Conservation (phyloP, 2,888 invertebrate species). For the Leucophenga maculata region DNA sequence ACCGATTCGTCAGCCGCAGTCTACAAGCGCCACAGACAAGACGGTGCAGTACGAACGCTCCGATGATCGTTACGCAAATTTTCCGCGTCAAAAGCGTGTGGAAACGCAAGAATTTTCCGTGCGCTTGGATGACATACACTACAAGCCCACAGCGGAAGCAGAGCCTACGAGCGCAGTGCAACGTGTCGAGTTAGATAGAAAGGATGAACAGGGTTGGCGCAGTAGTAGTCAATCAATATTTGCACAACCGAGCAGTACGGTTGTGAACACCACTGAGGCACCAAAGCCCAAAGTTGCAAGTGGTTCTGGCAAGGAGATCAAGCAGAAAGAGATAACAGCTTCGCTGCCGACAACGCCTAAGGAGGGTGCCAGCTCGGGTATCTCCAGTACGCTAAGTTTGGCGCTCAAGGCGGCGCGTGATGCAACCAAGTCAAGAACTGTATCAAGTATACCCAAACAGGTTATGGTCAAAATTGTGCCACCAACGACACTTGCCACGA, state of each 20-base stretch:
- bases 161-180: constrained; percentile 48
- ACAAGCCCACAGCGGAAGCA: constrained; percentile 7
- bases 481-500: too few relatives aligned
- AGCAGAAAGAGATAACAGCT: neutral
- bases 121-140: constrained; percentile 33
- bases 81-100: neutral
- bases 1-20: constrained; percentile 18
- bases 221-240: neutral
- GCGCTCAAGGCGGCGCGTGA: too few relatives aligned
- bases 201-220: neutral
- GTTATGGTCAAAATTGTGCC: too few relatives aligned
- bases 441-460: too few relatives aligned
- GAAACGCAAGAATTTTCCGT: neutral
- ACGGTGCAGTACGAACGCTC: neutral
- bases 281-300: neutral
- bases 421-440: too few relatives aligned
- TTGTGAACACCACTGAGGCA: neutral
- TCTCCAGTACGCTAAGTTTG: neutral
- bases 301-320: neutral
- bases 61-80: neutral
- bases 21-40: constrained; percentile 9
- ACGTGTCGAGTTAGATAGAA: constrained; percentile 31
- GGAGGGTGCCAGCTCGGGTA: neutral
- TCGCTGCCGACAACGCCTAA: neutral
- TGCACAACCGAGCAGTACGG: neutral